A percentile compares a stretch with the other conserved stretches of the same genome.
Conservation (phyloP, 2,888 invertebrate species). For the Diarsia mendica region DNA sequence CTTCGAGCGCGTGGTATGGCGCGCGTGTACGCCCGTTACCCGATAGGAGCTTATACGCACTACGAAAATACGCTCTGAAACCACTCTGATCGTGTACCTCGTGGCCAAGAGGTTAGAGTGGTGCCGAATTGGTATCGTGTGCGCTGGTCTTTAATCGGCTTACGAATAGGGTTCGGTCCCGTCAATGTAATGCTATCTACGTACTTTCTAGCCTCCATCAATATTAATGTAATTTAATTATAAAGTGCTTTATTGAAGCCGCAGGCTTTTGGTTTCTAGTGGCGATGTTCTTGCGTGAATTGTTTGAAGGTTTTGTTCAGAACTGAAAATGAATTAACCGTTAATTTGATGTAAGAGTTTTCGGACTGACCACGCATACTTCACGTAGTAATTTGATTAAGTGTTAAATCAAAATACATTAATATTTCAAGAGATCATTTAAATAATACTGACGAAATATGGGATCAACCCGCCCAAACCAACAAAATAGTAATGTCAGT, state of each 20-base stretch:
- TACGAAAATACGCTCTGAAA: too few relatives aligned
- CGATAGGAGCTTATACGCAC: too few relatives aligned
- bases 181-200: constrained; percentile 62
- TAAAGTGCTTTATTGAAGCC: constrained; percentile 58
- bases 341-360: constrained; percentile 14
- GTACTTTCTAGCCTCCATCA: constrained; percentile 55
- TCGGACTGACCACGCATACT: constrained; percentile 17
- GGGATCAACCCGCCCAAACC: too few relatives aligned
- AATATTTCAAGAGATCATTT: not conserved
- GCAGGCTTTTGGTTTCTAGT: constrained; percentile 52
- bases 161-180: constrained; percentile 69
- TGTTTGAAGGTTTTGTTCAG: constrained; percentile 39
- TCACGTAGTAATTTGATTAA: not conserved
- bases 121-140: constrained; percentile 2
- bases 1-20: too few relatives aligned
- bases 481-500: too few relatives aligned
- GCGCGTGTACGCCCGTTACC: too few relatives aligned
- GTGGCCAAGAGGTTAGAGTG: not conserved
- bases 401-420: not conserved
- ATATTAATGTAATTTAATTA: constrained; percentile 58
- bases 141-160: constrained; percentile 74
- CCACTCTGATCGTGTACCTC: too few relatives aligned
- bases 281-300: constrained; percentile 46
- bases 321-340: constrained; percentile 25
- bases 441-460: too few relatives aligned